Percentiles rank a stretch among this genome's conserved stretches.
Evolutionary conservation across 2,888 invertebrate genomes (phyloP).

Genomic region (Anodontia alba): DNA sequence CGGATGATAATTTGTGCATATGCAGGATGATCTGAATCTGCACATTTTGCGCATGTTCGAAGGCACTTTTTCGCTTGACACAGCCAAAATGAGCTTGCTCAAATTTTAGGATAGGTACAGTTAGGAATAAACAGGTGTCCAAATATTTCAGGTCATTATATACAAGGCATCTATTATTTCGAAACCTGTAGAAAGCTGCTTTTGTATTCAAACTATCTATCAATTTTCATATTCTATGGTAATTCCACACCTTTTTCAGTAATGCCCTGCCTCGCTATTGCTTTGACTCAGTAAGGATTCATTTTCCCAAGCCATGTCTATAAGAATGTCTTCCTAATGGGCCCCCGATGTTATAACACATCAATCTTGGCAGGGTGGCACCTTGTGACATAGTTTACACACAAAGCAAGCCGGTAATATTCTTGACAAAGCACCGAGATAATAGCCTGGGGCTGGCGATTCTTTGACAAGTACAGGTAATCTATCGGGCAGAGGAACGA

Average conservation of each 20-base stretch:
- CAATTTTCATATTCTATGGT: background rate
- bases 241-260: background rate
- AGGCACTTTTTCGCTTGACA: too few species aligned
- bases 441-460: conserved; percentile 1
- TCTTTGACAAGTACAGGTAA: conserved; percentile 18
- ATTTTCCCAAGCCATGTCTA: background rate
- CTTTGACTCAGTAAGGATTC: background rate
- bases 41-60: too few species aligned
- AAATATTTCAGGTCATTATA: too few species aligned
- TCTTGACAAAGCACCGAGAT: conserved; percentile 18
- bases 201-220: too few species aligned
- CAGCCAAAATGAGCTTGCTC: too few species aligned
- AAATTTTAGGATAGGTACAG: too few species aligned
- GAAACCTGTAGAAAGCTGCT: too few species aligned
- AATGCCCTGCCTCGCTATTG: background rate
- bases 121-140: too few species aligned
- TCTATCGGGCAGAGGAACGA: conserved; percentile 9
- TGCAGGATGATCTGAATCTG: too few species aligned
- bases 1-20: too few species aligned
- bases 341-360: background rate
- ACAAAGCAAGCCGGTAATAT: conserved; percentile 15
- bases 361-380: conserved; percentile 17
- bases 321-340: background rate
- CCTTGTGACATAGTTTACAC: conserved; percentile 5
- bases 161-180: too few species aligned